Evolutionary conservation across 1,140 invertebrate species (phyloP), one percentile per base, ranked within the genome.

Genomic region (Metopolophium dirhodum): DNA sequence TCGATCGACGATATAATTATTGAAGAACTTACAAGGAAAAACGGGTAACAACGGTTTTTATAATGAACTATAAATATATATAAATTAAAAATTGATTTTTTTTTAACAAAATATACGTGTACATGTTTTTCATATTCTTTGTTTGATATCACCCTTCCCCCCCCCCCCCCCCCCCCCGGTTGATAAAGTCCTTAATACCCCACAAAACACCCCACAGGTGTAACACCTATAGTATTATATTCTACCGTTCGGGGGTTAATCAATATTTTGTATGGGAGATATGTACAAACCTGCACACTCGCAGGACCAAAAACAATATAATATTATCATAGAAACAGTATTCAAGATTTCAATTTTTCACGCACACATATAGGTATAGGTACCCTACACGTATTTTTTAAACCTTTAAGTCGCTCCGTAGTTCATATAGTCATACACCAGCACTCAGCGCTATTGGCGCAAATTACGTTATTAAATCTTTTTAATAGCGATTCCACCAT

Each of bases 381-480:
- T 0, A 35, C 14, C 18, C n/a, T 6, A 26, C 22, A 14, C 2
- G 22, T 83, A 8, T 23, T 37, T 35, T 20, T 35, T 35, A 26
- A 37, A 41, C 37, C 37, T 26, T 26, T 45, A 41, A 26, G 83
- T 83, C 22, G 61, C 61, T 41, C 2, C 23, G 82, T 2, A 30
- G 57, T 30, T 61, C 57, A 4, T 18, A 4, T 18, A 77, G 4
- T 77, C 61, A 7, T 7, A 68, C 1, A 47, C 61, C 14, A n/a
- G 14, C n/a, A 77, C 30, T 77, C 30, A n/a, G 14, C 61, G 61
- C 4, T 20, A 77, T 77, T n/a, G n/a, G 83, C 8, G 23, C 83
- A 23, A 85, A 85, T 45, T 41, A 85, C 83, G 22, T 45, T 85
- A 85, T 85, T 85, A 85, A 85, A 85, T 85, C 83, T 41, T 85